phyloP scores from a whole-genome alignment of 2,797 vertebrate species.

The Gobio occitaniae region DNA sequence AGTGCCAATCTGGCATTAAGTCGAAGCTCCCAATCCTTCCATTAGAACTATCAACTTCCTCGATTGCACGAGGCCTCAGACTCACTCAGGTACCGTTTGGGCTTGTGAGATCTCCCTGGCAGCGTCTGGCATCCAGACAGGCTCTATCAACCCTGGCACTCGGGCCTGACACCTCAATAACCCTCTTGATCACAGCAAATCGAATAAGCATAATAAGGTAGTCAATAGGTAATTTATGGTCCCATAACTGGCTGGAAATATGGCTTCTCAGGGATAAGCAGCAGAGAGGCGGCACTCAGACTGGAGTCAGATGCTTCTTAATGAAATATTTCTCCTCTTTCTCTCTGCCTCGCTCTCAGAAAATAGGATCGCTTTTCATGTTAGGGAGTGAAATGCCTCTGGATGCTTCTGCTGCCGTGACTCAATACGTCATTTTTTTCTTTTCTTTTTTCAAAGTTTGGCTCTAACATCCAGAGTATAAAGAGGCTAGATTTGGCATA shows the following conservation, averaged over 20 bases:
- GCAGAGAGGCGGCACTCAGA: conserved; percentile 70
- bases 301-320: conserved; percentile 68
- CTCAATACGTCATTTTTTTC: conserved; percentile 42
- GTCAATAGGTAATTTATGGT: conserved; percentile 77
- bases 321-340: conserved; percentile 66
- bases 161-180: conserved; percentile 71
- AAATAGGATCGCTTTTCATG: conserved; percentile 72
- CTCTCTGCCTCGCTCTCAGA: conserved; percentile 62
- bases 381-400: conserved; percentile 63
- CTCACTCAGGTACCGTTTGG: conserved; percentile 62
- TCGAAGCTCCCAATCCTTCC: conserved; percentile 62
- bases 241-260: conserved; percentile 70
- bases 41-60: conserved; percentile 70
- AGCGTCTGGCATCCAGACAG: conserved; percentile 63
- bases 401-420: conserved; percentile 49
- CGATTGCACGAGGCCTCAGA: conserved; percentile 66
- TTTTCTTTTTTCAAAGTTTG: conserved; percentile 38
- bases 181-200: conserved; percentile 77
- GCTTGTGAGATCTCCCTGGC: conserved; percentile 56
- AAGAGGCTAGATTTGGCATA: neutral
- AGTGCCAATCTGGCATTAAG: conserved; percentile 52
- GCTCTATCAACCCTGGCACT: conserved; percentile 60
- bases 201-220: conserved; percentile 77
- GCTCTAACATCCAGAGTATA: neutral
- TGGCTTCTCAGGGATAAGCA: conserved; percentile 66